phyloP scores from a whole-genome alignment of 2,888 invertebrate species.

The Drosophila picticornis region DNA sequence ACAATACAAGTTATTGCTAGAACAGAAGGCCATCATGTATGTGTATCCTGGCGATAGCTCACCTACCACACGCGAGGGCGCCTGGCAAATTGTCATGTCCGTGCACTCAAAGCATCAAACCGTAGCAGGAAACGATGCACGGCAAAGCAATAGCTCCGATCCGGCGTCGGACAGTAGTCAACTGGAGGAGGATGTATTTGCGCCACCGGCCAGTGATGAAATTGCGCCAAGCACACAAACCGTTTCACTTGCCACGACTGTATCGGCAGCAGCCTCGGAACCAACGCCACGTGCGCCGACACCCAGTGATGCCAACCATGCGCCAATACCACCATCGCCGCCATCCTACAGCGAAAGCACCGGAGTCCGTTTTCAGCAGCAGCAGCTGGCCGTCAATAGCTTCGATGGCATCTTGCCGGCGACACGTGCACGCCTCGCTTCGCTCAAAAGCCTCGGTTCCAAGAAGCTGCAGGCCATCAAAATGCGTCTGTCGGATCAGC shows the following conservation, averaged over 20 bases:
- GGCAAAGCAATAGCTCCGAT: constrained; percentile 82
- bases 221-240: constrained; percentile 46
- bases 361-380: constrained; percentile 69
- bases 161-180: constrained; percentile 82
- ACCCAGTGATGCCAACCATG: constrained; percentile 20
- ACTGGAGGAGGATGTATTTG: constrained; percentile 82
- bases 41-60: constrained; percentile 88
- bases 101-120: constrained; percentile 70
- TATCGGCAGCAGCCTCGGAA: background rate
- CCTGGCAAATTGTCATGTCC: constrained; percentile 85
- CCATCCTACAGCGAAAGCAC: constrained; percentile 68
- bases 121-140: constrained; percentile 37
- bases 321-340: constrained; percentile 26
- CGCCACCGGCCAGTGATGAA: constrained; percentile 69
- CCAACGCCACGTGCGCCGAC: constrained; percentile 4
- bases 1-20: constrained; percentile 93
- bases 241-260: constrained; percentile 14
- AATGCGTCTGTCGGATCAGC: constrained; percentile 87
- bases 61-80: constrained; percentile 79
- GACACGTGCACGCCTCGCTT: constrained; percentile 87
- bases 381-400: constrained; percentile 61
- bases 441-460: constrained; percentile 89
- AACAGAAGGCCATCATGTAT: constrained; percentile 91
- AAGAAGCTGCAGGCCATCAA: constrained; percentile 89
- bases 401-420: constrained; percentile 82